Evolutionary conservation across 2,797 vertebrate species (phyloP), one percentile per base, ranked within the genome.

Genomic region (Sebastes baramenuke): DNA sequence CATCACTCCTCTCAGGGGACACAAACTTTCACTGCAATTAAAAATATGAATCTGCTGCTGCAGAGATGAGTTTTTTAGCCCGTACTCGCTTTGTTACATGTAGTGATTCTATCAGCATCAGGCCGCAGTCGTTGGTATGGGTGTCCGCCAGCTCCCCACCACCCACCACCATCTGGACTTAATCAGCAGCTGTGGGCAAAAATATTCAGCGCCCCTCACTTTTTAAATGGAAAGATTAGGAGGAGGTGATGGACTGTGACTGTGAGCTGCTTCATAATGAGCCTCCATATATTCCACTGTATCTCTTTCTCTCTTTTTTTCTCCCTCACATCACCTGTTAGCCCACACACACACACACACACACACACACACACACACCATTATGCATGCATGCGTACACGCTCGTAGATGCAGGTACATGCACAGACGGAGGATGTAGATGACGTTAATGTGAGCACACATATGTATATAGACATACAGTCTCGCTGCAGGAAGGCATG

Each of bases 201-300:
- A 91, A 92, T 90, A 85, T 92, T 93, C 87, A 87, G 79, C 38
- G 64, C 27, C 80, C 86, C 87, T 89, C 88, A 89, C 81, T 86
- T 91, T 93, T 92, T 93, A 94, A 94, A 93, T 92, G 90, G 88
- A 88, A 89, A 92, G 93, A 94, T 94, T 93, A 95, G 92, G 87
- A 74, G 91, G 91, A 89, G 91, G 92, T 92, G 93, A 94, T 90
- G 89, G 94, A 90, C 93, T 92, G 92, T 93, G 94, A 93, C 94
- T 90, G 90, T 88, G 93, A 93, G 90, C 92, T 85, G 90, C 83
- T 91, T 94, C 70, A 77, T 93, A 93, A 94, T 92, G 91, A 93
- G 89, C 75, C 82, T 82, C 82, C 69, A 79, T 91, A 88, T 89
- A 81, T 90, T 91, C 71, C 84, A 67, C 42, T 81, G 80, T 84